phyloP scores from a whole-genome alignment of 2,113 vertebrate species.

The Thamnophis sirtalis region DNA sequence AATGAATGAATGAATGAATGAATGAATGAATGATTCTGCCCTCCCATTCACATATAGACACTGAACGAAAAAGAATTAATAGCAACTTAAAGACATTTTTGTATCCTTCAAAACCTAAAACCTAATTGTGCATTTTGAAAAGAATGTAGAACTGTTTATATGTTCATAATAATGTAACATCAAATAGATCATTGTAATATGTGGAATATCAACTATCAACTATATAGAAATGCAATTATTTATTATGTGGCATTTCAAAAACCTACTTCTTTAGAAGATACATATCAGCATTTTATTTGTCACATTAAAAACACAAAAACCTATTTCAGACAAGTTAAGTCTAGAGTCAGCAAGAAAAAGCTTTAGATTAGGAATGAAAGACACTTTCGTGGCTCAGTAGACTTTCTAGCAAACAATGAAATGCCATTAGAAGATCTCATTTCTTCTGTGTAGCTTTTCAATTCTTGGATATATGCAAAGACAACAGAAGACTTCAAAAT shows the following conservation, averaged over 20 bases:
- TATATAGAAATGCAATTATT: background rate
- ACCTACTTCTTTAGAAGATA: background rate
- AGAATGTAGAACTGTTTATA: background rate
- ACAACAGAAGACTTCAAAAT: background rate
- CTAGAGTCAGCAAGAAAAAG: conserved; percentile 14
- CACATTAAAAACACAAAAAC: conserved; percentile 16
- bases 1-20: no score
- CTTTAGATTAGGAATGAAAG: conserved; percentile 25
- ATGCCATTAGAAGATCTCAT: conserved; percentile 37
- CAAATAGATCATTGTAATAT: background rate
- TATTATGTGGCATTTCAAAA: background rate
- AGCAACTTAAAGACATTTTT: no score
- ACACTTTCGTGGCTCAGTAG: conserved; percentile 16
- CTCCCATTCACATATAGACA: no score
- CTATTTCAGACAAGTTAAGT: conserved; percentile 18
- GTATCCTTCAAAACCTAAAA: no score
- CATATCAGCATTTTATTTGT: conserved; percentile 23
- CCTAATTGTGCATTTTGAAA: no score
- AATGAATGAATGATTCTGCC: no score
- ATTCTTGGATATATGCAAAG: background rate
- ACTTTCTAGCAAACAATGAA: conserved; percentile 17
- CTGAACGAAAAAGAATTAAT: no score
- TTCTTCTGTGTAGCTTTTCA: background rate
- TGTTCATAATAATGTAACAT: background rate
- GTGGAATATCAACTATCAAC: background rate